Evolutionary conservation across 1,140 invertebrate genomes (phyloP).

Genomic region (Conus ventricosus): DNA sequence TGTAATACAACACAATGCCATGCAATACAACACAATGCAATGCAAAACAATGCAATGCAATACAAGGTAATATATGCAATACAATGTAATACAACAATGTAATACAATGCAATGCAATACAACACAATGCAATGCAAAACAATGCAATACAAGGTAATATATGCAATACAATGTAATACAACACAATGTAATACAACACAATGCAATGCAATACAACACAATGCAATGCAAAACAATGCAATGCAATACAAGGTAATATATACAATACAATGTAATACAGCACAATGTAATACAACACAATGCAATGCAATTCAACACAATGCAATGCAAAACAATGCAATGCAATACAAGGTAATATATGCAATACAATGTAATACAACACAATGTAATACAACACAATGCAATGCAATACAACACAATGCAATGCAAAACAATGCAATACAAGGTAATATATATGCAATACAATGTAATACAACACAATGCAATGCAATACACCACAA

Average conservation of each 20-base stretch:
- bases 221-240: background rate
- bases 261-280: background rate
- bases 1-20: background rate
- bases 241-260: too few relatives aligned
- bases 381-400: too few relatives aligned
- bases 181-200: too few relatives aligned
- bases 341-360: too few relatives aligned
- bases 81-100: background rate
- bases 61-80: too few relatives aligned
- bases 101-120: background rate
- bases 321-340: too few relatives aligned
- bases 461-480: background rate
- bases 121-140: too few relatives aligned
- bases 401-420: background rate
- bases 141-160: too few relatives aligned
- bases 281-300: background rate
- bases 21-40: background rate
- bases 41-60: background rate
- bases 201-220: background rate
- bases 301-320: too few relatives aligned
- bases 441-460: too few relatives aligned
- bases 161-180: background rate
- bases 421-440: background rate
- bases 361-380: background rate
- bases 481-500: background rate